Conservation (phyloP, 2,888 invertebrate species). For the Drosophila aldrichi region DNA sequence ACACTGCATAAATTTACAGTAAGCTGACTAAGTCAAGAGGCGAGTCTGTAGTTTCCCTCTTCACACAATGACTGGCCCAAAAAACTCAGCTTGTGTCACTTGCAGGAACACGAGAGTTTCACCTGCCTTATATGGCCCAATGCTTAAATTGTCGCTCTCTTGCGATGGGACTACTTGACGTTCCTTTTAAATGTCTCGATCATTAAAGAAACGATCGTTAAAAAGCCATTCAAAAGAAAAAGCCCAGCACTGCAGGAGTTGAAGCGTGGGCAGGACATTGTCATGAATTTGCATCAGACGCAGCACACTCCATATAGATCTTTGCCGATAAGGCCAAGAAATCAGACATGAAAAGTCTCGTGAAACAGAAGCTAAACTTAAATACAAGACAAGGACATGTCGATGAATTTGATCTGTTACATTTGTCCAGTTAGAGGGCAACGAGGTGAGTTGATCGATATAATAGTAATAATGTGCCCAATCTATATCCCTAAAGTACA, state of each 20-base stretch:
- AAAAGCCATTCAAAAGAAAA: constrained; percentile 61
- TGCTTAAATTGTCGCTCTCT: constrained; percentile 51
- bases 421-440: neutral
- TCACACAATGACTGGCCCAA: constrained; percentile 49
- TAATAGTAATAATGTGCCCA: neutral
- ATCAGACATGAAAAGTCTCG: neutral
- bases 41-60: neutral
- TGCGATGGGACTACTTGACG: constrained; percentile 34
- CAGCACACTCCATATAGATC: neutral
- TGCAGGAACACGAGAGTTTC: constrained; percentile 61
- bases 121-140: constrained; percentile 65
- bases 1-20: constrained; percentile 62
- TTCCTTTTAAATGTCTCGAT: constrained; percentile 26
- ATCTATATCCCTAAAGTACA: neutral
- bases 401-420: neutral
- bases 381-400: no score
- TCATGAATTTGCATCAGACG: neutral
- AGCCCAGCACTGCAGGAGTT: constrained; percentile 46
- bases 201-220: constrained; percentile 59
- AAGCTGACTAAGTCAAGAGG: constrained; percentile 46
- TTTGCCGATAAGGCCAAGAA: neutral
- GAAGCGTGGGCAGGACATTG: constrained; percentile 53
- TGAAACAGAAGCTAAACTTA: neutral
- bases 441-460: neutral
- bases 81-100: constrained; percentile 39